These are phyloP conservation scores for Cosmia trapezina DNA, from an alignment of 2,888 invertebrate species.

Conservation along the genomic window DNA sequence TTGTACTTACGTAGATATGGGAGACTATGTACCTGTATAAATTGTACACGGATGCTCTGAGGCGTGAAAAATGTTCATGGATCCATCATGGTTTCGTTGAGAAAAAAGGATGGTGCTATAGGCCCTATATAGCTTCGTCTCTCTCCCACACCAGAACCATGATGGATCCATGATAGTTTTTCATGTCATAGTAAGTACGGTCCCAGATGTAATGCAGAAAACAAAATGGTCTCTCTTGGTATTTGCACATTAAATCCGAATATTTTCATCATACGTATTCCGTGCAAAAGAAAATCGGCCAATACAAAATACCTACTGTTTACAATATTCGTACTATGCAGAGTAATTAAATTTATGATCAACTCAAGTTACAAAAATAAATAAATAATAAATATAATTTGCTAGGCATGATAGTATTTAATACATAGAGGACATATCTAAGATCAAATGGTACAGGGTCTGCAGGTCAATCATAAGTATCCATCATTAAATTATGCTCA, in stretches of 20 bases:
- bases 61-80: no score
- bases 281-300: background rate
- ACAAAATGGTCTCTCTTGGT: background rate
- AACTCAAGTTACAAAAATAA: slow-evolving; percentile 18
- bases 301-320: slow-evolving; percentile 12
- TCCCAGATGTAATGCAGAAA: background rate
- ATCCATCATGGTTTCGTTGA: no score
- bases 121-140: no score
- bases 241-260: background rate
- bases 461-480: slow-evolving; percentile 46
- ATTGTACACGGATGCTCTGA: slow-evolving; percentile 3
- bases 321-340: slow-evolving; percentile 5
- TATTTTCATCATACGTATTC: slow-evolving; percentile 13
- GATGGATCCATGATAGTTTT: no score
- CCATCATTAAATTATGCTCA: slow-evolving; percentile 32
- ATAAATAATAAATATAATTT: slow-evolving; percentile 26
- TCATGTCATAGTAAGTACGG: no score
- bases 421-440: slow-evolving; percentile 28
- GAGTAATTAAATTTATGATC: slow-evolving; percentile 29
- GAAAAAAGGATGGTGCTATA: no score
- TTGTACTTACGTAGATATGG: slow-evolving; percentile 3
- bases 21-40: no score
- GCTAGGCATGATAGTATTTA: slow-evolving; percentile 28
- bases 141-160: no score
- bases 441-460: slow-evolving; percentile 50